Base-by-base conservation (phyloP, 2,113 vertebrate species). In the human region DNA sequence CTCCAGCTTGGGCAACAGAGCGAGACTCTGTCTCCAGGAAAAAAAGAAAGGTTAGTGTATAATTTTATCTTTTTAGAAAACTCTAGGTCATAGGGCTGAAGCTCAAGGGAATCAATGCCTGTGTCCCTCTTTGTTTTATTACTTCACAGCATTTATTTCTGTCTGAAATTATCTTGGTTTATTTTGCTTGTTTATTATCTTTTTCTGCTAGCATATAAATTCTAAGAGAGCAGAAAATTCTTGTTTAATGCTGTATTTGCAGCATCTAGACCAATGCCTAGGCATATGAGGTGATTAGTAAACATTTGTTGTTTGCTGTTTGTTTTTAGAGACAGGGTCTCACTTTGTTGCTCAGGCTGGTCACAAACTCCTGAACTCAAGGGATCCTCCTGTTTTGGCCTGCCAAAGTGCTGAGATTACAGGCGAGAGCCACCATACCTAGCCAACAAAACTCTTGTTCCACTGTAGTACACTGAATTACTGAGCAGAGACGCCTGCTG, bases 381-480 rank as follows among this genome's bases (percentile, higher is more conserved):
- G 61, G 61, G 61, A 64, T 64, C 61, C 61, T 32, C 30, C 61
- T 6, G 12, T 27, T 30, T 64, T 0, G 27, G 61, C 30, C 12
- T 64, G 61, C 5, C 61, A 64, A 64, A 32, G 61, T 32, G 61
- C 61, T 64, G 61, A 27, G 12, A 64, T 64, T 64, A 64, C 27
- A 64, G 61, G 61, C 13, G 0, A 64, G 61, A 32, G 12, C 61
- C 61, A 64, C 61, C 6, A 13, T 13, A 30, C 25, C 61, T 64
- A 30, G 27, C 16, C 45, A n/a, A 40, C 30, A 32, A 4, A 32
- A 9, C 35, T 75, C 68, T 40, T 22, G 30, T 48, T n/a, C 52
- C 11, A 11, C 43, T 9, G 0, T 0, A 55, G 80, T 20, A 25
- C 38, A 40, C 0, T 50, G 61, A 57, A 6, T 0, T 38, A 11